Evolutionary conservation across 2,888 invertebrate genomes (phyloP).

Genomic region (Ormia ochracea): DNA sequence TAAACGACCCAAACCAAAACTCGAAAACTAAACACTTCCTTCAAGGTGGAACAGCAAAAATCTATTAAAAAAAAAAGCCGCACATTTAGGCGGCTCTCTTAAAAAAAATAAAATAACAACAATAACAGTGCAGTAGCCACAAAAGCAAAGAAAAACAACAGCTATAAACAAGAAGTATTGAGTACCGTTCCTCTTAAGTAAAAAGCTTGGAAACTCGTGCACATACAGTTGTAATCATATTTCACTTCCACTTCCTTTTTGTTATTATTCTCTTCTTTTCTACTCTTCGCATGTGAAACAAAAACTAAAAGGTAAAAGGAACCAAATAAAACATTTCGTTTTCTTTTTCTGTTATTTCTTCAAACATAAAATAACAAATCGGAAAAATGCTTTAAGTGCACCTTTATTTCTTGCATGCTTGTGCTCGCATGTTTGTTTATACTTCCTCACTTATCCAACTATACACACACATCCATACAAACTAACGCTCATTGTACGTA

Average conservation of each 20-base stretch:
- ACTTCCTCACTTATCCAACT: too few species aligned
- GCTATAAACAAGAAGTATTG: slow-evolving; percentile 37
- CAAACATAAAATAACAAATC: slow-evolving; percentile 55
- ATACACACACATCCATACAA: not conserved
- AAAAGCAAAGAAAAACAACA: slow-evolving; percentile 14
- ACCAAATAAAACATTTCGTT: slow-evolving; percentile 22
- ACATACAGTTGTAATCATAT: not conserved
- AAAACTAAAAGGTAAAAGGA: slow-evolving; percentile 26
- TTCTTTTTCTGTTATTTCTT: not conserved
- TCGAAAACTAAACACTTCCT: too few species aligned
- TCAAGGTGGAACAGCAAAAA: slow-evolving; percentile 7
- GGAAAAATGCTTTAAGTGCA: slow-evolving; percentile 58
- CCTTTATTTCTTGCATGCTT: slow-evolving; percentile 34
- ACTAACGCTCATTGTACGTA: too few species aligned
- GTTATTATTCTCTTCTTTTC: slow-evolving; percentile 4
- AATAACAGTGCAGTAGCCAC: slow-evolving; percentile 4
- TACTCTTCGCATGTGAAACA: not conserved
- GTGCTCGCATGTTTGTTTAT: not conserved
- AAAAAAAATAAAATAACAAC: slow-evolving; percentile 26
- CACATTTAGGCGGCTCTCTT: slow-evolving; percentile 49
- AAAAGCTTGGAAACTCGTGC: slow-evolving; percentile 30
- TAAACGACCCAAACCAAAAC: too few species aligned
- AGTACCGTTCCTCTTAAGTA: slow-evolving; percentile 52
- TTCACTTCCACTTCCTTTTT: slow-evolving; percentile 8
- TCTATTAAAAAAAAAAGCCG: slow-evolving; percentile 42